These are phyloP conservation scores for Vollenhovia emeryi DNA, from an alignment of 1,140 invertebrate genomes.

Conservation along the genomic window DNA sequence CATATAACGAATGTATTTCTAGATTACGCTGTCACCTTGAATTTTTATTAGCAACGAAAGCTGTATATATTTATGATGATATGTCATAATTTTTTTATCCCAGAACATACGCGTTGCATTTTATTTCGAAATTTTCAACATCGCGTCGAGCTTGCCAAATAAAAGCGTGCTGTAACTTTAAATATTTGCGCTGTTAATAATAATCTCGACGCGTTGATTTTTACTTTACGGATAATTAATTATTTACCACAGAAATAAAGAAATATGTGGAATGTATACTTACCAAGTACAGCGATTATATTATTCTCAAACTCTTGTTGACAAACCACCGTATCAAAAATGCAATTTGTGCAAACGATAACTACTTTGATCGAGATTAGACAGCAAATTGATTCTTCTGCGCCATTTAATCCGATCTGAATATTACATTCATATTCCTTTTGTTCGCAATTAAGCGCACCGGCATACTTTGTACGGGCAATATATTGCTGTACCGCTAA, in stretches of 20 bases:
- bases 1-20: conserved; percentile 33
- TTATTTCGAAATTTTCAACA: conserved; percentile 7
- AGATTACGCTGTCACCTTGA: conserved; percentile 27
- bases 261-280: conserved; percentile 39
- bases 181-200: conserved; percentile 1
- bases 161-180: background rate
- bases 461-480: background rate
- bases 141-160: background rate
- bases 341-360: conserved; percentile 7
- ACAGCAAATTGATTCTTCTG: background rate
- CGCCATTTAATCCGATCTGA: background rate
- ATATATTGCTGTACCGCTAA: background rate
- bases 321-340: conserved; percentile 42
- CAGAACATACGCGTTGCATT: background rate
- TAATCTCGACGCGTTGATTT: background rate
- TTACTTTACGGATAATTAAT: background rate
- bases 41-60: conserved; percentile 40
- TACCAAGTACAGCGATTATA: conserved; percentile 42
- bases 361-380: conserved; percentile 20
- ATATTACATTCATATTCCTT: background rate
- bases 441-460: background rate
- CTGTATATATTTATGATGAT: background rate
- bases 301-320: conserved; percentile 42
- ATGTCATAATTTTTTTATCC: conserved; percentile 12
- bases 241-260: conserved; percentile 2